Evolutionary conservation across 2,888 invertebrate genomes (phyloP).

Genomic region (Stenurella melanura): DNA sequence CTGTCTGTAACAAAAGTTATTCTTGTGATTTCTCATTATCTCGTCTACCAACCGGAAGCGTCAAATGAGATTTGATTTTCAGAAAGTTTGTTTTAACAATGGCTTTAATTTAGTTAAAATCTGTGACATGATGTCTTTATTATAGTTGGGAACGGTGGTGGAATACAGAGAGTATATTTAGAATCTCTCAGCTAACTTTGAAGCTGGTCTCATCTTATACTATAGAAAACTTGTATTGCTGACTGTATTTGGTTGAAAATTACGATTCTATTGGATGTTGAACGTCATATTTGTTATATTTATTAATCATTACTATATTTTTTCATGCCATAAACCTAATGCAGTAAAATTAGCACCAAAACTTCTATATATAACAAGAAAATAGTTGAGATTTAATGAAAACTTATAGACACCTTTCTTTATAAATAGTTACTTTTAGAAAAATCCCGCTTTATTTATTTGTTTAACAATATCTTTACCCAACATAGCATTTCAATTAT

Average conservation of each 20-base stretch:
- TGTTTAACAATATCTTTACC: too few relatives aligned
- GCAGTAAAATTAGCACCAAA: too few relatives aligned
- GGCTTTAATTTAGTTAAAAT: conserved; percentile 36
- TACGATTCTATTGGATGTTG: neutral
- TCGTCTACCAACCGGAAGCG: neutral
- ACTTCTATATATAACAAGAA: too few relatives aligned
- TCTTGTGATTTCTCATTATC: neutral
- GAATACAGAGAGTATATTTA: neutral
- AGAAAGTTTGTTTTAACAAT: conserved; percentile 34
- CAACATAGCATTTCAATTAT: too few relatives aligned
- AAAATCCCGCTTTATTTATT: too few relatives aligned
- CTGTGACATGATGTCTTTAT: conserved; percentile 8
- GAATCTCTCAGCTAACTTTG: neutral
- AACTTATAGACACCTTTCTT: too few relatives aligned
- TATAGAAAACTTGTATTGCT: neutral
- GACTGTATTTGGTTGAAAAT: neutral
- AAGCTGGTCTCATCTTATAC: neutral
- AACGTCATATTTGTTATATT: neutral
- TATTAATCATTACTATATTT: too few relatives aligned
- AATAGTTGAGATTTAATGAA: too few relatives aligned
- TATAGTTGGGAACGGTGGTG: neutral
- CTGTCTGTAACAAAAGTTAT: conserved; percentile 19
- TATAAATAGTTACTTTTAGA: too few relatives aligned
- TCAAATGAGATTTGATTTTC: conserved; percentile 29
- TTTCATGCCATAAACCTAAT: too few relatives aligned